Evolutionary conservation across 2,888 invertebrate species (phyloP).

Genomic region (Fabriciana adippe): DNA sequence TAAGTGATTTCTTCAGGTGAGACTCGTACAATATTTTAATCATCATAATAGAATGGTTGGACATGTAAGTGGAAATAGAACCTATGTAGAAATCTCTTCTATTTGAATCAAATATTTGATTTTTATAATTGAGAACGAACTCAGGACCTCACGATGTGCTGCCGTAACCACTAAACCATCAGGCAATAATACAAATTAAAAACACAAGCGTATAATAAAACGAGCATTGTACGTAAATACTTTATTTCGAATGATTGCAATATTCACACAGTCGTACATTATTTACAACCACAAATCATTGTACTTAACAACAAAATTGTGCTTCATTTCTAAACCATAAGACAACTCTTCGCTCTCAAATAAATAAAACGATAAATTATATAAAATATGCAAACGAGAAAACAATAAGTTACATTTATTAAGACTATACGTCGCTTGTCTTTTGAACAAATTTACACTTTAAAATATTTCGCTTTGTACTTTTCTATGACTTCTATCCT

Average conservation of each 20-base stretch:
- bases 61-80: too few species aligned
- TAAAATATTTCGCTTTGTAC: conserved; percentile 54
- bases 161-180: too few species aligned
- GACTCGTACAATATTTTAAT: too few species aligned
- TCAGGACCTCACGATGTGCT: too few species aligned
- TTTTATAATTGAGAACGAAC: not conserved
- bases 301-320: conserved; percentile 78
- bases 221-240: conserved; percentile 69
- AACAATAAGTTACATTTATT: conserved; percentile 46
- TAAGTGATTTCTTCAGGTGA: too few species aligned
- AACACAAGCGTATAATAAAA: conserved; percentile 31
- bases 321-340: conserved; percentile 59
- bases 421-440: conserved; percentile 48
- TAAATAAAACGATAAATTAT: conserved; percentile 53
- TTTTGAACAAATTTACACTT: conserved; percentile 47
- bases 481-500: conserved; percentile 58
- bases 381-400: conserved; percentile 49
- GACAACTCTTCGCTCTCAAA: conserved; percentile 52
- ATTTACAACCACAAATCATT: conserved; percentile 75
- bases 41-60: not conserved
- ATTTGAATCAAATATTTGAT: too few species aligned
- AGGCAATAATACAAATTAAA: not conserved
- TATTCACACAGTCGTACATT: conserved; percentile 79
- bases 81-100: not conserved
- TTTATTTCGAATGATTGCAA: conserved; percentile 78